A percentile compares a stretch with the other conserved stretches of the same genome.
phyloP scores from a whole-genome alignment of 37 sponge, comb jelly and placozoan genomes.

The Hormiphora californensis region DNA sequence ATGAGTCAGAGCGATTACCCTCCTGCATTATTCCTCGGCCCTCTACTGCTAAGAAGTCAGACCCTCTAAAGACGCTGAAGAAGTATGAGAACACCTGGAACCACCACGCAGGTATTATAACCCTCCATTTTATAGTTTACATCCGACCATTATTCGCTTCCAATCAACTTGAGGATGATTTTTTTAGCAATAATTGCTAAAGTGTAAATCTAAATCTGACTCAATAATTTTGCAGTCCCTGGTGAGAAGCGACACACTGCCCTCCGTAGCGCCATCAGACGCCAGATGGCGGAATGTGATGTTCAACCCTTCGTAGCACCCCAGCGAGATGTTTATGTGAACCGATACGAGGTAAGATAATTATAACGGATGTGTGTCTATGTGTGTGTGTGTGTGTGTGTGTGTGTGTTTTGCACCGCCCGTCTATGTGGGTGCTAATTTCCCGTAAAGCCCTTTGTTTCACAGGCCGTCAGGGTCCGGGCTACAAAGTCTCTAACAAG shows the following conservation, averaged over 20 bases:
- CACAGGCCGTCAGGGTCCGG: too few relatives aligned
- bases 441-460: too few relatives aligned
- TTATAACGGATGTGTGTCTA: background rate
- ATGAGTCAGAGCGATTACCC: slow-evolving; percentile 15
- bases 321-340: background rate
- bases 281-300: slow-evolving; percentile 52
- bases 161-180: too few relatives aligned
- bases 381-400: too few relatives aligned
- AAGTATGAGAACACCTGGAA: slow-evolving; percentile 36
- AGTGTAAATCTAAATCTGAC: too few relatives aligned
- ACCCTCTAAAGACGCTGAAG: slow-evolving; percentile 11
- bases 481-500: too few relatives aligned
- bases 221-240: slow-evolving; percentile 22
- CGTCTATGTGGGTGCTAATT: too few relatives aligned
- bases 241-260: slow-evolving; percentile 51
- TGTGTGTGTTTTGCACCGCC: too few relatives aligned
- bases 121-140: background rate
- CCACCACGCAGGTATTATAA: background rate
- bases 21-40: slow-evolving; percentile 40
- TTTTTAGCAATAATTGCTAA: too few relatives aligned
- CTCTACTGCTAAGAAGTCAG: background rate
- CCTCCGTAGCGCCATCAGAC: background rate
- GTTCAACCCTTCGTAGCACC: slow-evolving; percentile 15
- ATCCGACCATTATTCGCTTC: background rate
- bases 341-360: slow-evolving; percentile 14